Percentiles rank a stretch among this genome's conserved stretches.
Conservation (phyloP, 2,888 invertebrate species). For the Agriopis marginaria region DNA sequence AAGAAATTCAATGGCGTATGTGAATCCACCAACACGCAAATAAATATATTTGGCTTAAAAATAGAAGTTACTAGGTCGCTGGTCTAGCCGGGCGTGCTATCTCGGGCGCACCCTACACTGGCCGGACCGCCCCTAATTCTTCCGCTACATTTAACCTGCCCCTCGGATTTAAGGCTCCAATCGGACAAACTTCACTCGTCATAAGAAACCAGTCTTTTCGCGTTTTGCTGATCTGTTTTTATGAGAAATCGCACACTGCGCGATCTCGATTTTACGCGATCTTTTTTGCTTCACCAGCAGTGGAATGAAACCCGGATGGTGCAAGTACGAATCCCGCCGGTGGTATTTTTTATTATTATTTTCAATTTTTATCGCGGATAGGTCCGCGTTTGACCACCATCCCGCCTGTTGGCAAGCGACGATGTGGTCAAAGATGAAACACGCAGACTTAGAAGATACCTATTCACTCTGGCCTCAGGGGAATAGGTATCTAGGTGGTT, state of each 20-base stretch:
- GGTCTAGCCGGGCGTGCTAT: conserved; percentile 33
- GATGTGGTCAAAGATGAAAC: too few relatives aligned
- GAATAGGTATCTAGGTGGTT: too few relatives aligned
- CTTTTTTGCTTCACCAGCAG: background rate
- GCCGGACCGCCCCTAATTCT: conserved; percentile 49
- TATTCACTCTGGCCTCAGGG: too few relatives aligned
- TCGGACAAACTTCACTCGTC: conserved; percentile 38
- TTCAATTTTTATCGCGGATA: too few relatives aligned
- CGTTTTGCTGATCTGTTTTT: conserved; percentile 27
- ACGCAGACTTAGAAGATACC: too few relatives aligned
- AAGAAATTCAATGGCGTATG: too few relatives aligned
- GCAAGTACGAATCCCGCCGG: background rate
- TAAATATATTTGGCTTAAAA: too few relatives aligned
- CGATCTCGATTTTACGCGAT: conserved; percentile 18
- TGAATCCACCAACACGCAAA: too few relatives aligned
- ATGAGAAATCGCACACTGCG: too few relatives aligned
- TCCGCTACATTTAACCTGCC: conserved; percentile 57
- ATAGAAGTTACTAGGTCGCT: conserved; percentile 5
- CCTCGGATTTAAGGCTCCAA: conserved; percentile 46
- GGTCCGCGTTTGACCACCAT: too few relatives aligned
- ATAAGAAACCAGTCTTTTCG: conserved; percentile 29
- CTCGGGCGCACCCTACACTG: conserved; percentile 40
- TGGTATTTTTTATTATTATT: too few relatives aligned
- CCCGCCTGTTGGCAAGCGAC: too few relatives aligned
- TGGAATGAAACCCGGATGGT: background rate